phyloP scores from a whole-genome alignment of 2,113 vertebrate species.

The Lophotis ruficrista region DNA sequence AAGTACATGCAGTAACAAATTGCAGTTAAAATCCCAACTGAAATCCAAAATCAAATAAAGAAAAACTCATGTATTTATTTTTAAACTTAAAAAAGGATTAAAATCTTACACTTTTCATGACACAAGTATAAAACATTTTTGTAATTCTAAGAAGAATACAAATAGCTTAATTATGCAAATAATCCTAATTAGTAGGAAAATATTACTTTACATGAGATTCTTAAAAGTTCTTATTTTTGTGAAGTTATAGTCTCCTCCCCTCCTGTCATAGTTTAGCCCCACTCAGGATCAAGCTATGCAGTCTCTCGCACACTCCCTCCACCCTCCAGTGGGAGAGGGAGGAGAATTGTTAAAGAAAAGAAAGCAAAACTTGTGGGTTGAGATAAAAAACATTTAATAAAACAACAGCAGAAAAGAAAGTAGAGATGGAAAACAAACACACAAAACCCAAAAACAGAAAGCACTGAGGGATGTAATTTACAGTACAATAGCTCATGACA shows the following conservation, averaged over 20 bases:
- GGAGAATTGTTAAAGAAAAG: too few relatives aligned
- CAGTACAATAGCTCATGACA: too few relatives aligned
- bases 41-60: not conserved
- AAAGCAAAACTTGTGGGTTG: too few relatives aligned
- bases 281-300: too few relatives aligned
- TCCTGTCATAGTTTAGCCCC: not conserved
- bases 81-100: not conserved
- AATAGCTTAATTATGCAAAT: not conserved
- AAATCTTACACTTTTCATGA: not conserved
- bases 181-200: not conserved
- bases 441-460: too few relatives aligned
- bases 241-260: not conserved
- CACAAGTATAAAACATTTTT: not conserved
- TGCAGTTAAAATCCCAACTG: slow-evolving; percentile 1
- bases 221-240: not conserved
- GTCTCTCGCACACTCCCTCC: too few relatives aligned
- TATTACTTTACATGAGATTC: not conserved
- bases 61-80: not conserved
- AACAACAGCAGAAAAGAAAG: too few relatives aligned
- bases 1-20: not conserved
- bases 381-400: too few relatives aligned
- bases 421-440: too few relatives aligned
- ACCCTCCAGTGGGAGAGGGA: too few relatives aligned
- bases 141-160: not conserved
- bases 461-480: too few relatives aligned